Evolutionary conservation across 2,888 invertebrate genomes (phyloP).

Genomic region (Amphipoea lucens): DNA sequence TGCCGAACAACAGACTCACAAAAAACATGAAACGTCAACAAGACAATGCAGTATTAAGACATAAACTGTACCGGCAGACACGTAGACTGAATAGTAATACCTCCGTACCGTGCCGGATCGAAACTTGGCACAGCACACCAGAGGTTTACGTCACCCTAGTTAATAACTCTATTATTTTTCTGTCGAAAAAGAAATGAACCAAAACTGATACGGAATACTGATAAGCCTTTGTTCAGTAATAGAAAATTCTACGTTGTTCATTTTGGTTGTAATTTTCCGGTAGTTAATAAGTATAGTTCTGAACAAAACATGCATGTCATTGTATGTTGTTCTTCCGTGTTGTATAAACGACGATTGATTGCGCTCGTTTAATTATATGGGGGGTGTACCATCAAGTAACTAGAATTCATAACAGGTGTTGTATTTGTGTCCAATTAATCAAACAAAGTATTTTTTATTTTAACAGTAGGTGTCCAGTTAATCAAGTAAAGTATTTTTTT

Average conservation of each 20-base stretch:
- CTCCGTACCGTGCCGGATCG: slow-evolving; percentile 44
- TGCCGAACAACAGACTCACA: not conserved
- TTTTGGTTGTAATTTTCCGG: slow-evolving; percentile 12
- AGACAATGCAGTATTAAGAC: slow-evolving; percentile 51
- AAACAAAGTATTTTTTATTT: not conserved
- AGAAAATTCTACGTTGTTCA: slow-evolving; percentile 23
- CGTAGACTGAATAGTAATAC: slow-evolving; percentile 53
- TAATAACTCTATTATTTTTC: slow-evolving; percentile 67
- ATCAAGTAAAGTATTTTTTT: not conserved
- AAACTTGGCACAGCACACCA: slow-evolving; percentile 63
- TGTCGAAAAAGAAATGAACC: slow-evolving; percentile 59
- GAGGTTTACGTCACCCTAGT: slow-evolving; percentile 47
- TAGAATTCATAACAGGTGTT: not conserved
- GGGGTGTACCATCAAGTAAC: not conserved
- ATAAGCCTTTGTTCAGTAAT: slow-evolving; percentile 51
- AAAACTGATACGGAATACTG: slow-evolving; percentile 42
- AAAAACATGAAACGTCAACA: not conserved
- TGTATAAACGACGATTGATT: slow-evolving; percentile 13
- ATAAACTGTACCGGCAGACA: slow-evolving; percentile 34
- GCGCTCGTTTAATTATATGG: slow-evolving; percentile 18
- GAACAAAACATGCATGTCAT: slow-evolving; percentile 16
- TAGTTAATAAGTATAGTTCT: slow-evolving; percentile 22
- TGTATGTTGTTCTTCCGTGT: not conserved
- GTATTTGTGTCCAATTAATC: not conserved
- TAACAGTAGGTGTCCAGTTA: not conserved